Evolutionary conservation across 2,113 vertebrate genomes (phyloP).

Genomic region (Uropsilus gracilis): DNA sequence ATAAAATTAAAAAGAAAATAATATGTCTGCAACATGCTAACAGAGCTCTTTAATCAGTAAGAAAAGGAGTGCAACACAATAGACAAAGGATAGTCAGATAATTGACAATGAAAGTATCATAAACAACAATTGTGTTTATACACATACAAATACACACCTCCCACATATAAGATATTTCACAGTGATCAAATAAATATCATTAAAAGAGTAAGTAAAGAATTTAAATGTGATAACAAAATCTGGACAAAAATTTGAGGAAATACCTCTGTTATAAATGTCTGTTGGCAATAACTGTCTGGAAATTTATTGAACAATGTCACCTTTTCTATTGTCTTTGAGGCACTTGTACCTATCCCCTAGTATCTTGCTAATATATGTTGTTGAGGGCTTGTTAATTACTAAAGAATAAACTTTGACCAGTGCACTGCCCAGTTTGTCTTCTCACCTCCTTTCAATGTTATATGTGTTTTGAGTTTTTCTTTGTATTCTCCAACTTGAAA

Average conservation of each 20-base stretch:
- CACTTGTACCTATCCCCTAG: neutral
- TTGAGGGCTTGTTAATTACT: neutral
- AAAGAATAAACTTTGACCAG: neutral
- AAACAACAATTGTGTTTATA: neutral
- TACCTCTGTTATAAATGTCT: neutral
- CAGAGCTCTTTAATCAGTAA: neutral
- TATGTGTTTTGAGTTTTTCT: neutral
- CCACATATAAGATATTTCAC: neutral
- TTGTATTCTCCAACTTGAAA: neutral
- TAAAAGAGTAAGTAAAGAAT: neutral
- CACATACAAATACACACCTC: neutral
- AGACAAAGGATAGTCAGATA: neutral
- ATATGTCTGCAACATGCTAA: neutral
- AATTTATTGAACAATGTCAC: neutral
- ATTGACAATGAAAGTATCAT: neutral
- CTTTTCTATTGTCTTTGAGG: neutral
- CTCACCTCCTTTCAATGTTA: neutral
- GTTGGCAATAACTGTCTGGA: neutral
- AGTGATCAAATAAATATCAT: neutral
- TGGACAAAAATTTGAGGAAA: neutral
- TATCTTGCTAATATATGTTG: neutral
- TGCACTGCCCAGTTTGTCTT: neutral
- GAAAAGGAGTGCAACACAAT: neutral
- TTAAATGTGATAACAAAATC: neutral
- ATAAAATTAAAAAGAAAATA: constrained; percentile 25